phyloP scores from a whole-genome alignment of 2,888 invertebrate species.

The Hoplodrina blanda region DNA sequence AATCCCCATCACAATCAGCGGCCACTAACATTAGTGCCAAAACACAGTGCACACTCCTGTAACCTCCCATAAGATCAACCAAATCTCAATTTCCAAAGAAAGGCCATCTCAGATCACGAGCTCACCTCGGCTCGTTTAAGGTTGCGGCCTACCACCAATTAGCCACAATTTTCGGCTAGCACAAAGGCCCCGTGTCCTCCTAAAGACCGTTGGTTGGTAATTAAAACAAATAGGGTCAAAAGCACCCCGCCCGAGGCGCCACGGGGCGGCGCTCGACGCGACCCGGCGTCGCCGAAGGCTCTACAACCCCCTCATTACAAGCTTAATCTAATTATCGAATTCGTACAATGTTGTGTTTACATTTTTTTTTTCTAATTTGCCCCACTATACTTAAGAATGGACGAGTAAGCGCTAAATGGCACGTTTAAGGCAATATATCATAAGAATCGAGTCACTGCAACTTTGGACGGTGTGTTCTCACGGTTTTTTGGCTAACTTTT shows the following conservation, averaged over 20 bases:
- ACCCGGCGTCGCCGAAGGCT: constrained; percentile 85
- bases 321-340: constrained; percentile 91
- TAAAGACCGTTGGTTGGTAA: constrained; percentile 87
- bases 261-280: constrained; percentile 82
- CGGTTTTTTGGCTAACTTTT: constrained; percentile 79
- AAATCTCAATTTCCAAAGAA: constrained; percentile 53
- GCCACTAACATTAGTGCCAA: constrained; percentile 30
- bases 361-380: constrained; percentile 88
- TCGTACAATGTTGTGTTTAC: constrained; percentile 91
- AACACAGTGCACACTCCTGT: constrained; percentile 35
- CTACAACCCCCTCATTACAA: constrained; percentile 87
- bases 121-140: constrained; percentile 69
- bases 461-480: constrained; percentile 83
- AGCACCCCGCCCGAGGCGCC: constrained; percentile 88
- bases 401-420: constrained; percentile 90
- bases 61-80: constrained; percentile 33
- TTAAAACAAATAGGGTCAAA: constrained; percentile 91
- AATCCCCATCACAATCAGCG: constrained; percentile 40
- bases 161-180: constrained; percentile 86
- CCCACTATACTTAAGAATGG: constrained; percentile 89
- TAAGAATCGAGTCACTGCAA: constrained; percentile 85
- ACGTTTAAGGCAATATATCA: constrained; percentile 90
- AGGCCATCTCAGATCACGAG: constrained; percentile 53
- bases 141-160: constrained; percentile 84
- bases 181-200: constrained; percentile 86